phyloP scores from a whole-genome alignment of 2,888 invertebrate species.

The Eupithecia exiguata region DNA sequence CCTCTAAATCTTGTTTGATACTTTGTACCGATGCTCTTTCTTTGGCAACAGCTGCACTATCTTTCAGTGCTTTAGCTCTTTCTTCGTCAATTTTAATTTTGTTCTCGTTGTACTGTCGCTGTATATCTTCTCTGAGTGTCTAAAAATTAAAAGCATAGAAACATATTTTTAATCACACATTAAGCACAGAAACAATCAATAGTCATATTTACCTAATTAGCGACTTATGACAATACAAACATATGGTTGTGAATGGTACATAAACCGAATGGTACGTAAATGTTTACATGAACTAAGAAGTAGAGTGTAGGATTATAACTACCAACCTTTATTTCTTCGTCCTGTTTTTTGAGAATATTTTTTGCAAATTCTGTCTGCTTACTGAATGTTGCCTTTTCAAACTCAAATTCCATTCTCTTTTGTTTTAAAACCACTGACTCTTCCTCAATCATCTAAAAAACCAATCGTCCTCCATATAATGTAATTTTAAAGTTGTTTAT shows the following conservation, averaged over 20 bases:
- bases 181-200: too few relatives aligned
- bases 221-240: background rate
- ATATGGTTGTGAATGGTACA: background rate
- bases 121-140: slow-evolving; percentile 73
- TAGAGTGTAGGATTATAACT: background rate
- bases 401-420: slow-evolving; percentile 84
- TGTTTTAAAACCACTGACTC: slow-evolving; percentile 79
- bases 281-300: background rate
- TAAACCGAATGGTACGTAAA: too few relatives aligned
- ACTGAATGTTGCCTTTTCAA: slow-evolving; percentile 84
- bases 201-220: too few relatives aligned
- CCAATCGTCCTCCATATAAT: background rate
- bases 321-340: slow-evolving; percentile 84
- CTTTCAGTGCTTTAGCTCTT: slow-evolving; percentile 65
- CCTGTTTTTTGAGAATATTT: slow-evolving; percentile 82
- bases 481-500: background rate
- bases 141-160: slow-evolving; percentile 43
- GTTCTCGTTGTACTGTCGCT: slow-evolving; percentile 75
- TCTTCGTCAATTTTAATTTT: slow-evolving; percentile 71
- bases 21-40: slow-evolving; percentile 71
- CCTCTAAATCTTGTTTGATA: slow-evolving; percentile 75
- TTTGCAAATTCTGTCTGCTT: slow-evolving; percentile 85
- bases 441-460: slow-evolving; percentile 74
- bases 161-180: too few relatives aligned
- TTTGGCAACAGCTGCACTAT: slow-evolving; percentile 63